These are phyloP conservation scores for Leucoraja ocellata DNA, from an alignment of 2,797 vertebrate species.

Conservation along the genomic window DNA sequence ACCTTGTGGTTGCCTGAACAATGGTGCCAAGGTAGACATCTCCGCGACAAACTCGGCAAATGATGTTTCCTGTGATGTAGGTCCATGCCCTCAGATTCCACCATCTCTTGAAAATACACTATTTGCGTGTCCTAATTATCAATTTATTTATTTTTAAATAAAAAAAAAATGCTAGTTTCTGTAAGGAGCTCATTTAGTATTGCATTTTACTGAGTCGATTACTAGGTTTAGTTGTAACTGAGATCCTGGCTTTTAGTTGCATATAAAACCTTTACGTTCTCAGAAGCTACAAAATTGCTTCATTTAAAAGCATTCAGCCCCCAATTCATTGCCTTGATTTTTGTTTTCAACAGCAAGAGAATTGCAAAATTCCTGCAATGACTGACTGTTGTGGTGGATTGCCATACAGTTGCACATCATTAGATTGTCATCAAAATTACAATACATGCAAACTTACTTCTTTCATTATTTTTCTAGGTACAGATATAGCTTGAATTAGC, in stretches of 20 bases:
- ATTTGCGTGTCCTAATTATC: neutral
- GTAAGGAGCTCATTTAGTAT: neutral
- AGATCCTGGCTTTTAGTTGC: neutral
- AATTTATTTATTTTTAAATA: neutral
- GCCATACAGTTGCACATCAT: neutral
- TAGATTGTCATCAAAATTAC: neutral
- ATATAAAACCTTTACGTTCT: neutral
- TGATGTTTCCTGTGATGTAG: neutral
- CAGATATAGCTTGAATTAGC: neutral
- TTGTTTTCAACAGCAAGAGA: constrained; percentile 3
- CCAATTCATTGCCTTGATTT: neutral
- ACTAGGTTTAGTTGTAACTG: neutral
- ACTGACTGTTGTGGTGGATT: neutral
- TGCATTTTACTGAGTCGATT: neutral
- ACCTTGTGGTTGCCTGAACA: neutral
- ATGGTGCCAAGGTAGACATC: neutral
- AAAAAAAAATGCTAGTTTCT: neutral
- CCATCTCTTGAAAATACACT: neutral
- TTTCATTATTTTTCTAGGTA: neutral
- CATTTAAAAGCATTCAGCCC: neutral
- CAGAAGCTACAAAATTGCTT: neutral
- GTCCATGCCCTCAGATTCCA: neutral
- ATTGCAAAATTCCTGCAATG: neutral
- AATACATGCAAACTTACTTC: neutral
- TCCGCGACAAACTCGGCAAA: neutral